Percentiles rank a stretch among this genome's conserved stretches.
phyloP scores from a whole-genome alignment of 1,140 invertebrate genomes.

The Wasmannia auropunctata region DNA sequence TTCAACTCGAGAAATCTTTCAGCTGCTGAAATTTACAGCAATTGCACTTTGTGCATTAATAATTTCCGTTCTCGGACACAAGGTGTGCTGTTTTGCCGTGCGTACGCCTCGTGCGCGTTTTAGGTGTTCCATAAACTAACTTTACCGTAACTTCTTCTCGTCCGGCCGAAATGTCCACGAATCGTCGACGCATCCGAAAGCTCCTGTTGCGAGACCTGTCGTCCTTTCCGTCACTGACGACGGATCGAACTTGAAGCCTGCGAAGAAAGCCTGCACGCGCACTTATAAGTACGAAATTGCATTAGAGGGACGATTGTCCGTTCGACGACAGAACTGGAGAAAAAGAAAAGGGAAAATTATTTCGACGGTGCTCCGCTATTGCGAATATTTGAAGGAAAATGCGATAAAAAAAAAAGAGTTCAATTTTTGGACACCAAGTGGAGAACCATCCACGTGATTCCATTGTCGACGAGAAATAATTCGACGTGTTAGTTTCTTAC shows the following conservation, averaged over 20 bases:
- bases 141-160: not conserved
- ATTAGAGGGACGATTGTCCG: not conserved
- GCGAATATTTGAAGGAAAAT: conserved; percentile 16
- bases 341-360: not conserved
- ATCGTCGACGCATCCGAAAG: conserved; percentile 14
- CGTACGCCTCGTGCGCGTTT: not conserved
- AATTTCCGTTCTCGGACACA: not conserved
- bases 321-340: not conserved
- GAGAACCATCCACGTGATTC: conserved; percentile 30
- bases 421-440: conserved; percentile 40
- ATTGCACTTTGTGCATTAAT: not conserved
- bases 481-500: conserved; percentile 56
- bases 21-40: not conserved
- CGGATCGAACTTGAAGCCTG: not conserved
- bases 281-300: not conserved
- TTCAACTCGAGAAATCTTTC: not conserved
- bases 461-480: conserved; percentile 32
- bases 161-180: conserved; percentile 40
- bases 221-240: conserved; percentile 15
- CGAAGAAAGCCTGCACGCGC: not conserved
- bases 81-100: not conserved
- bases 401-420: conserved; percentile 25
- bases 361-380: not conserved
- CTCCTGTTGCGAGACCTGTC: conserved; percentile 11
- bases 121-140: conserved; percentile 20